These are phyloP conservation scores for Macquaria ambigua DNA, from an alignment of 2,113 vertebrate genomes.

Conservation along the genomic window DNA sequence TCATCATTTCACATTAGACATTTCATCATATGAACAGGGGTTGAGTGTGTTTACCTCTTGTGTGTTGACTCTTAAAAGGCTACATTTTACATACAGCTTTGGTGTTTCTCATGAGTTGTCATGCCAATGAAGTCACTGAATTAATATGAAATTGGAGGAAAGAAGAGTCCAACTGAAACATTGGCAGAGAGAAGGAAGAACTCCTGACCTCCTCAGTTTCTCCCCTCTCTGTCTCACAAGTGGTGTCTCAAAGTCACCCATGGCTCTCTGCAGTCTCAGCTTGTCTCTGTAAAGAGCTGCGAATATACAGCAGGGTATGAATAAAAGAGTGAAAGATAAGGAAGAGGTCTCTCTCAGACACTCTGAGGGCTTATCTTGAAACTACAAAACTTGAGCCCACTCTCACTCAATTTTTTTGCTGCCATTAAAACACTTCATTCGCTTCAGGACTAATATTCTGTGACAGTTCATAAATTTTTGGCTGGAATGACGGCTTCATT, in stretches of 20 bases:
- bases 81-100: not conserved
- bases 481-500: conserved; percentile 50
- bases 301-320: conserved; percentile 60
- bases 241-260: conserved; percentile 63
- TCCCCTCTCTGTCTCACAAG: conserved; percentile 36
- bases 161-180: conserved; percentile 14
- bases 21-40: not conserved
- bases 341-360: conserved; percentile 52
- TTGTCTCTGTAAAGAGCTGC: conserved; percentile 50
- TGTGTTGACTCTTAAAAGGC: not conserved
- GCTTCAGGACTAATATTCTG: conserved; percentile 49
- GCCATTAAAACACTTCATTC: conserved; percentile 47
- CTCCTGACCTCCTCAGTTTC: conserved; percentile 48
- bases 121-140: not conserved
- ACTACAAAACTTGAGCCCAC: conserved; percentile 45
- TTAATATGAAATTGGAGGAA: not conserved
- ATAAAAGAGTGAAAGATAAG: conserved; percentile 69
- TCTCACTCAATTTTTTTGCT: conserved; percentile 35
- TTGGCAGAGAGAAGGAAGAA: conserved; percentile 26
- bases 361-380: conserved; percentile 59
- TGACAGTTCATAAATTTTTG: conserved; percentile 41
- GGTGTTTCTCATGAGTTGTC: conserved; percentile 3
- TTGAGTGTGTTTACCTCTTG: not conserved
- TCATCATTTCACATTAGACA: not conserved
- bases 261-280: conserved; percentile 61